Evolutionary conservation across 2,888 invertebrate genomes (phyloP).

Genomic region (Nudaria mundana): DNA sequence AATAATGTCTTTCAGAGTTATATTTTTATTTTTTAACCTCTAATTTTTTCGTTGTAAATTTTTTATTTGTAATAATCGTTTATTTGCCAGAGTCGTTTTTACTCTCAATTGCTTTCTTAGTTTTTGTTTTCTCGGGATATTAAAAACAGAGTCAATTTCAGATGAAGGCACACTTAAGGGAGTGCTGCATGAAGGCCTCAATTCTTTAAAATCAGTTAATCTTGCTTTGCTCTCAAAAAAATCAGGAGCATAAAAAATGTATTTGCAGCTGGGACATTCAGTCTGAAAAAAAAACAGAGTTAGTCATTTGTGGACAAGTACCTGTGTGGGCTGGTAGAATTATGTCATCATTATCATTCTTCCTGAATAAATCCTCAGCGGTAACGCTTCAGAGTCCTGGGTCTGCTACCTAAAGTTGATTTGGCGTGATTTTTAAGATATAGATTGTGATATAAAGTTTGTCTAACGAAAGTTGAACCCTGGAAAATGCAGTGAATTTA

Average conservation of each 20-base stretch:
- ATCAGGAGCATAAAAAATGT: background rate
- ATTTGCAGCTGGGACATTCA: constrained; percentile 15
- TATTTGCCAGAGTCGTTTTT: background rate
- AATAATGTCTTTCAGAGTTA: background rate
- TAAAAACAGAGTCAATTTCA: background rate
- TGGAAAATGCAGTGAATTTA: no score
- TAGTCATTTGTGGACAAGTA: constrained; percentile 3
- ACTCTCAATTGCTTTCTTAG: background rate
- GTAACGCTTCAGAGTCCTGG: background rate
- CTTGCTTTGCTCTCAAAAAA: no score
- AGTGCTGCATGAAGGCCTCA: background rate
- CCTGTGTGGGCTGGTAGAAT: no score
- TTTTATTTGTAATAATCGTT: background rate
- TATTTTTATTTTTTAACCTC: background rate
- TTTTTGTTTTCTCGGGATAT: background rate
- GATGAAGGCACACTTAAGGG: background rate
- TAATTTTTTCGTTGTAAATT: background rate
- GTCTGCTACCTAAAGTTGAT: no score
- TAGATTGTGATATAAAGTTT: no score
- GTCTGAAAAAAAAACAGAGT: constrained; percentile 2
- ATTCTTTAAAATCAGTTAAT: no score
- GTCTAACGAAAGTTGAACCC: no score
- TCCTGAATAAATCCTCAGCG: no score
- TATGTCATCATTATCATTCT: no score
- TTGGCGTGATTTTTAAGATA: background rate